Conservation (phyloP, 2,797 vertebrate species). For the Protonibea diacanthus region DNA sequence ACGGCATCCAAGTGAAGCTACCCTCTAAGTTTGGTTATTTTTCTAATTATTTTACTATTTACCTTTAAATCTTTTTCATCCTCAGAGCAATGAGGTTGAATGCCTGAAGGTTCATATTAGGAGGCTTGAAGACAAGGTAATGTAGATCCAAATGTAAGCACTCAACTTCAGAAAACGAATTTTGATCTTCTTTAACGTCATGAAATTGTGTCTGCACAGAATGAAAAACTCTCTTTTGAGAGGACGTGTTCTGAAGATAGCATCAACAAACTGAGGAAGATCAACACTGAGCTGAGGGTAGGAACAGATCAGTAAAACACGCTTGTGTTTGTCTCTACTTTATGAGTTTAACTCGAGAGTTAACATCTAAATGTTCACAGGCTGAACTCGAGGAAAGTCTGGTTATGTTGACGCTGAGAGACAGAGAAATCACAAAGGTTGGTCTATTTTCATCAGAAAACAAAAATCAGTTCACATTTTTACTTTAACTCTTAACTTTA, state of each 20-base stretch:
- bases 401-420: conserved; percentile 75
- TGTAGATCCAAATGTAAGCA: background rate
- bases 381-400: conserved; percentile 79
- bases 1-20: background rate
- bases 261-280: conserved; percentile 77
- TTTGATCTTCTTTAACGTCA: background rate
- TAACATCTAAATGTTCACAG: conserved; percentile 64
- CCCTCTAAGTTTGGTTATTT: background rate
- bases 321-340: background rate
- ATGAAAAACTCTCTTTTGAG: conserved; percentile 82
- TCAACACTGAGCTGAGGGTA: conserved; percentile 81
- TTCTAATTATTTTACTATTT: conserved; percentile 1
- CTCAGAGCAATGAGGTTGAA: conserved; percentile 81
- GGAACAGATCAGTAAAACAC: conserved; percentile 34
- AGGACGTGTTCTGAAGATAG: conserved; percentile 77
- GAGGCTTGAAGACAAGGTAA: conserved; percentile 84
- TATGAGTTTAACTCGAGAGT: background rate
- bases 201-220: conserved; percentile 65
- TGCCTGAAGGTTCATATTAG: conserved; percentile 77
- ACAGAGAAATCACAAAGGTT: conserved; percentile 83
- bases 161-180: background rate
- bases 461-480: background rate
- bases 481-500: background rate
- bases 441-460: conserved; percentile 4
- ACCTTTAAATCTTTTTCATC: conserved; percentile 13